Conservation (phyloP, 2,113 vertebrate genomes). For the Oryzias javanicus region DNA sequence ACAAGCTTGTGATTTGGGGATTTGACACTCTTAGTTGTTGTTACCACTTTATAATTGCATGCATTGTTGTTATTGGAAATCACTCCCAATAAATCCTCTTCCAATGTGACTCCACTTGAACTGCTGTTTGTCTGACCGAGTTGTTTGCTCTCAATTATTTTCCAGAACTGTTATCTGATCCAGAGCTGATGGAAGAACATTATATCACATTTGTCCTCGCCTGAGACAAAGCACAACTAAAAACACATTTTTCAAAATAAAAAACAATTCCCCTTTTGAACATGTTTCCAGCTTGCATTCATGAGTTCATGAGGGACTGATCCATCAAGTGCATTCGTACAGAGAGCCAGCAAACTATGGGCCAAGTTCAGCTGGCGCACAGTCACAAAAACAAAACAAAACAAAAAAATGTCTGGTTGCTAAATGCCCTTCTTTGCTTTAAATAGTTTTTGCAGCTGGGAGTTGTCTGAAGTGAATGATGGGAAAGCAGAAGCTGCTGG, state of each 20-base stretch:
- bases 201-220: constrained; percentile 36
- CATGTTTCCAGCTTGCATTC: constrained; percentile 34
- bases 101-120: constrained; percentile 37
- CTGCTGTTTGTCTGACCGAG: constrained; percentile 29
- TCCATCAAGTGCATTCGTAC: constrained; percentile 53
- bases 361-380: constrained; percentile 50
- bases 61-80: constrained; percentile 35
- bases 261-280: constrained; percentile 39
- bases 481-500: constrained; percentile 42
- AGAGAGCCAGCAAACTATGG: constrained; percentile 27
- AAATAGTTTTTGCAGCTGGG: constrained; percentile 47
- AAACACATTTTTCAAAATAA: constrained; percentile 34
- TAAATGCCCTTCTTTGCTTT: constrained; percentile 26
- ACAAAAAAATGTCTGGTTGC: constrained; percentile 19
- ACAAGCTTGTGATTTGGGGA: background rate
- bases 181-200: constrained; percentile 34
- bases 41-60: constrained; percentile 27
- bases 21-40: constrained; percentile 24
- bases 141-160: constrained; percentile 28
- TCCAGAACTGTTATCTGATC: constrained; percentile 32
- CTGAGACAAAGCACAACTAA: constrained; percentile 33
- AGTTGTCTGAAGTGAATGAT: constrained; percentile 27
- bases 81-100: constrained; percentile 3
- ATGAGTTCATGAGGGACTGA: constrained; percentile 51
- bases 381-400: constrained; percentile 44